phyloP scores from a whole-genome alignment of 1,140 invertebrate species.

The Bathynomus jamesi region DNA sequence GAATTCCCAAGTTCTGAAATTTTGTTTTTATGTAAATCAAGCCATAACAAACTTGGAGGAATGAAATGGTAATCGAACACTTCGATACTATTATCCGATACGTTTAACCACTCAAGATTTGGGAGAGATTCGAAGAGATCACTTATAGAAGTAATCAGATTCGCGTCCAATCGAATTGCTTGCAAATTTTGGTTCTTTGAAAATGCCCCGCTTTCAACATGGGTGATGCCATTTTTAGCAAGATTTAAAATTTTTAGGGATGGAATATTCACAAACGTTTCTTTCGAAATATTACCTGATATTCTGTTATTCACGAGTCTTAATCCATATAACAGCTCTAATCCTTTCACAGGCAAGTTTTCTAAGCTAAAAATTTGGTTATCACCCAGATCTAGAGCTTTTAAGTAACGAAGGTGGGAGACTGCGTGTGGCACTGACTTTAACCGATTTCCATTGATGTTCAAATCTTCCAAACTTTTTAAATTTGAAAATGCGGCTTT shows the following conservation, averaged over 20 bases:
- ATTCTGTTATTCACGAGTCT: constrained; percentile 79
- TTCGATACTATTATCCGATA: constrained; percentile 79
- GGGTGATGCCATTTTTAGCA: constrained; percentile 70
- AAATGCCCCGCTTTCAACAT: constrained; percentile 62
- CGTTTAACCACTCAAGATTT: constrained; percentile 77
- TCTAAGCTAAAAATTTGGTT: constrained; percentile 67
- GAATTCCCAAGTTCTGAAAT: constrained; percentile 77
- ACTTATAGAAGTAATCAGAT: constrained; percentile 72
- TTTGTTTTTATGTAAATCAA: constrained; percentile 82
- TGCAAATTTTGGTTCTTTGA: constrained; percentile 67
- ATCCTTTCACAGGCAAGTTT: constrained; percentile 68
- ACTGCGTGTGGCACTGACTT: constrained; percentile 63
- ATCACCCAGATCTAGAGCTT: constrained; percentile 70
- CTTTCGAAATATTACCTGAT: constrained; percentile 66
- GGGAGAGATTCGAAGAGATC: constrained; percentile 73
- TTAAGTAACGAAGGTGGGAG: constrained; percentile 62
- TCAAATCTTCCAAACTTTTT: constrained; percentile 65
- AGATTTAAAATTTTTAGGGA: constrained; percentile 79
- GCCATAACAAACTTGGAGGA: constrained; percentile 70
- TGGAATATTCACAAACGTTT: constrained; percentile 68
- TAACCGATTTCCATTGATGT: constrained; percentile 72
- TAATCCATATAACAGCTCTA: constrained; percentile 69
- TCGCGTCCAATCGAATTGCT: constrained; percentile 76
- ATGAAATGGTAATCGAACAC: constrained; percentile 85
- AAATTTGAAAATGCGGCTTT: constrained; percentile 68